phyloP scores from a whole-genome alignment of 2,797 vertebrate species.

The Epinephelus malabaricus region DNA sequence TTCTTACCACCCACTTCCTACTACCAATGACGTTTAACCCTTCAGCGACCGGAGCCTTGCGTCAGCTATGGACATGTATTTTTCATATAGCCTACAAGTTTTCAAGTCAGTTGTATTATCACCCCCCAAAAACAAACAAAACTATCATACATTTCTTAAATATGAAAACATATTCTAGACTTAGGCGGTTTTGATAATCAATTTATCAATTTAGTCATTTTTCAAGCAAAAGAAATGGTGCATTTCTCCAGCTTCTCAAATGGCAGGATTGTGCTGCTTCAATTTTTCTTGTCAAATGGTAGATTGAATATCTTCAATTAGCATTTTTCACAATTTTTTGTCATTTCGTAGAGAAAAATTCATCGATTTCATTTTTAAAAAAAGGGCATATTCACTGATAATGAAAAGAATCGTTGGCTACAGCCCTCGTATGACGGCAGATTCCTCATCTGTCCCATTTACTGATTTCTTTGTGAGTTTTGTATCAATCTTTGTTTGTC shows the following conservation, averaged over 20 bases:
- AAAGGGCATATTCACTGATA: too few relatives aligned
- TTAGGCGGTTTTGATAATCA: background rate
- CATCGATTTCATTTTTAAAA: background rate
- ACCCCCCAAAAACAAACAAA: too few relatives aligned
- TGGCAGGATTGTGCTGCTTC: background rate
- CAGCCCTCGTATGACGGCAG: background rate
- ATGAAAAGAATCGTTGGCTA: background rate
- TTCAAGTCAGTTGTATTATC: background rate
- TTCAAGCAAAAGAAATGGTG: too few relatives aligned
- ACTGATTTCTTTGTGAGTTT: too few relatives aligned
- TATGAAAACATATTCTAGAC: background rate
- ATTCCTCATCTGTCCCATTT: background rate
- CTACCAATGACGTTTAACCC: slow-evolving; percentile 79
- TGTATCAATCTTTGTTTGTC: too few relatives aligned
- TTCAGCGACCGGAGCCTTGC: slow-evolving; percentile 52
- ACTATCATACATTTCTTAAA: background rate
- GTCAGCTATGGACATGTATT: too few relatives aligned
- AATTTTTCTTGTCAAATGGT: too few relatives aligned
- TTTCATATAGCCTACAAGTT: background rate
- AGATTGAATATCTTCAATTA: background rate
- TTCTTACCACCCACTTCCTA: slow-evolving; percentile 78
- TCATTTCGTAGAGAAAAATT: background rate
- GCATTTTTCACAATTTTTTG: background rate
- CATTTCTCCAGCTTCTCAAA: background rate
- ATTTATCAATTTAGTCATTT: background rate